Evolutionary conservation across 2,797 vertebrate species (phyloP).

Genomic region (Champsocephalus gunnari): DNA sequence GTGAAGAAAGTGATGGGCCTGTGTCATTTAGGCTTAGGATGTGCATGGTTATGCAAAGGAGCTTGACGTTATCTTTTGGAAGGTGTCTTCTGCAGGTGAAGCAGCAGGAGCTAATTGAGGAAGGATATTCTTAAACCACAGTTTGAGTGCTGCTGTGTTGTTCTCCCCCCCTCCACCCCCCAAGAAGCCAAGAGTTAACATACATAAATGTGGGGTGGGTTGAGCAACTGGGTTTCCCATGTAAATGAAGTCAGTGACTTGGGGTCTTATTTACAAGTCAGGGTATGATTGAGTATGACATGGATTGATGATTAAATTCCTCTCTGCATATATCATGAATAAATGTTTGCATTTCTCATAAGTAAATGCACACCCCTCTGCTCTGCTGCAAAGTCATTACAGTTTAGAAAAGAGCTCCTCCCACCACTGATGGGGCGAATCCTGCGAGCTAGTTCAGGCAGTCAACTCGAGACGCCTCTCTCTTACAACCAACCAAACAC

Average conservation of each 20-base stretch:
- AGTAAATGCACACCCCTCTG: neutral
- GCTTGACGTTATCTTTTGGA: neutral
- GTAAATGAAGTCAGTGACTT: neutral
- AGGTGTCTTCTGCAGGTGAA: neutral
- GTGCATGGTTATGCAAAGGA: neutral
- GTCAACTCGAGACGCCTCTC: too few relatives aligned
- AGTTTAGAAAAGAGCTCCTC: constrained; percentile 19
- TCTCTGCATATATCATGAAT: neutral
- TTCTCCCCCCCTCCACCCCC: too few relatives aligned
- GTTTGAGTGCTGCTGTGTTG: neutral
- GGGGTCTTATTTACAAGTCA: neutral
- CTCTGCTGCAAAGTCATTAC: constrained; percentile 5
- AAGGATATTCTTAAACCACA: neutral
- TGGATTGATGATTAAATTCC: neutral
- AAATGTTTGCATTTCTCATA: constrained; percentile 11
- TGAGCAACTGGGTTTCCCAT: neutral
- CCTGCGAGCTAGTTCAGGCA: too few relatives aligned
- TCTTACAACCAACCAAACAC: too few relatives aligned
- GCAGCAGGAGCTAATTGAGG: neutral
- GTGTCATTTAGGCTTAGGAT: neutral
- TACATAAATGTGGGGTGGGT: too few relatives aligned
- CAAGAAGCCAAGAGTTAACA: neutral
- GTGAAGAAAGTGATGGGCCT: too few relatives aligned
- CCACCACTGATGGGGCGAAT: neutral
- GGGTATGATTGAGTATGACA: neutral